Base-by-base conservation (phyloP, 2,888 invertebrate species). In the Conomelus anceps region DNA sequence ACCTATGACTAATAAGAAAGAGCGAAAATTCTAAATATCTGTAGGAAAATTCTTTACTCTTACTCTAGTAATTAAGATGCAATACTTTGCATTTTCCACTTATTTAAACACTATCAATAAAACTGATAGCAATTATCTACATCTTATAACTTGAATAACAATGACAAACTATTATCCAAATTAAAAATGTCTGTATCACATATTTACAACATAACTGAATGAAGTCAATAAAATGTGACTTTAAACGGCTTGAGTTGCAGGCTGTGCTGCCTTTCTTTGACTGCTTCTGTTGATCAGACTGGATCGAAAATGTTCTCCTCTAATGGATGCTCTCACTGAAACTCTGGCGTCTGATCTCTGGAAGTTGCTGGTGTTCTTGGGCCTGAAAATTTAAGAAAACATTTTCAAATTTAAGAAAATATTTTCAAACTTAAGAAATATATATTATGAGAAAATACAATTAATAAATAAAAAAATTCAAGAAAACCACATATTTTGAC, bases 271-370 rank as follows among this genome's bases (percentile, higher is more conserved):
- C n/a, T n/a, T 63, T n/a, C 63, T 63, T 86, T 86, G 86, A 86
- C 86, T 86, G 26, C 24, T 23, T 34, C 91, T 89, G 90, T 91
- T 91, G 91, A 92, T 91, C 86, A 92, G 86, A 88, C 90, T 91
- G 11, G 91, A 91, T 88, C 91, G 89, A 89, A 90, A 91, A 11
- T 90, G 93, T 93, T 96, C 96, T 0, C 96, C 96, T 22, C 96
- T 94, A 22, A 95, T 94, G 0, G 95, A 95, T 0, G 95, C 95
- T 89, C 95, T 93, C 90, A 95, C 93, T 0, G 96, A 96, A 88
- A 94, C 94, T 88, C 94, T 93, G 29, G 93, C 24, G n/a, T 63
- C 63, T n/a, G 90, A 89, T 87, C 91, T 89, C 63, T 91, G 90
- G 86, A 91, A 89, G 23, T 88, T 92, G 1, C n/a, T 63, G 63